Base-by-base conservation (phyloP, 2,888 invertebrate genomes). In the Chrysolina haemoptera region DNA sequence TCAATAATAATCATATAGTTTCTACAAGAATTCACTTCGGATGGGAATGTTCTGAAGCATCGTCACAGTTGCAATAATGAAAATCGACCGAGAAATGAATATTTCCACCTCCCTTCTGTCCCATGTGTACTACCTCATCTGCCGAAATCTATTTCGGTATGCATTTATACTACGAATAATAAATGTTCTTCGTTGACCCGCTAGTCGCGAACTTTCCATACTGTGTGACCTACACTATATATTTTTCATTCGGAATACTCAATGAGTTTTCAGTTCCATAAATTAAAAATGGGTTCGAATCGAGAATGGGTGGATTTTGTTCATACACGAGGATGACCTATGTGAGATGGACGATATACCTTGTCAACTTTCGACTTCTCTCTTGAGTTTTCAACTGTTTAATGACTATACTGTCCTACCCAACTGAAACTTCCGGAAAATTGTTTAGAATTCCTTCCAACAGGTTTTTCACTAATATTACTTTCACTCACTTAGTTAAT, bases 221-320 rank as follows among this genome's bases (percentile, higher is more conserved):
- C 10, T 12, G 22, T 5, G 22, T 22, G 48, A 65, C 16, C 14
- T 22, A 20, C 46, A 22, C 48, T 12, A 10, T 10, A n/a, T 12
- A 50, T 66, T 66, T 46, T 66, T 66, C 50, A 66, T 50, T 18
- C 27, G 27, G 50, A 53, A 27, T 66, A n/a, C 12, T 35, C 66
- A 6, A 20, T 16, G 16, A 46, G 50, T 65, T 46, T 53, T 18
- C 5, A 0, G 11, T 18, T 53, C 5, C 53, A 20, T 20, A 18
- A 20, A 53, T 53, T 16, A 53, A 53, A 3, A 53, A 53, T 20
- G 20, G 12, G 10, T 53, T 5, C 4, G 18, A 53, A 10, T 53
- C 1, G 53, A 20, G 18, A 53, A 18, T 20, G 1, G 11, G 20
- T 20, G 20, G 12, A 14, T 43, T 14, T 43, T 14, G 14, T 12